These are phyloP conservation scores for Paralichthys olivaceus DNA, from an alignment of 2,113 vertebrate genomes.

Conservation along the genomic window DNA sequence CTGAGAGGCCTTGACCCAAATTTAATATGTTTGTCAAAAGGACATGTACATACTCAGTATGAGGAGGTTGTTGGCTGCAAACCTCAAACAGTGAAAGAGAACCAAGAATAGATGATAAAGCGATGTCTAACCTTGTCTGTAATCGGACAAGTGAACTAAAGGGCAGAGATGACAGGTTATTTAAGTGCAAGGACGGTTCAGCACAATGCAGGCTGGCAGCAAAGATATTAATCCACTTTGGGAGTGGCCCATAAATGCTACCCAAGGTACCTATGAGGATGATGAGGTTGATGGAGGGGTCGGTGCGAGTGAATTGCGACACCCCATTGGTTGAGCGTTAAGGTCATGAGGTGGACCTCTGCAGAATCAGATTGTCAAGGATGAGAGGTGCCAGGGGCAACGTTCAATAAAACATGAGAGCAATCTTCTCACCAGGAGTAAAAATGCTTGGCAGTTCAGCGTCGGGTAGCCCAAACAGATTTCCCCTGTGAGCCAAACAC, in stretches of 20 bases:
- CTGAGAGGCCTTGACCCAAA: slow-evolving; percentile 53
- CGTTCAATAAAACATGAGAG: slow-evolving; percentile 82
- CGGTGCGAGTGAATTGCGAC: slow-evolving; percentile 69
- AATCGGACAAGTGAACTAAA: slow-evolving; percentile 58
- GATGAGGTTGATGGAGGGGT: slow-evolving; percentile 74
- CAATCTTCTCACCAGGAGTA: slow-evolving; percentile 78
- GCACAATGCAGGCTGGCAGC: slow-evolving; percentile 45
- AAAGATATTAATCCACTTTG: slow-evolving; percentile 68
- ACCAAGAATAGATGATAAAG: slow-evolving; percentile 59
- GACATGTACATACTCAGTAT: slow-evolving; percentile 50
- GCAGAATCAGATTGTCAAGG: slow-evolving; percentile 76
- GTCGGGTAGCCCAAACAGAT: slow-evolving; percentile 74
- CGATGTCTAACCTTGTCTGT: slow-evolving; percentile 41
- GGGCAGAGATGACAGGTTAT: slow-evolving; percentile 63
- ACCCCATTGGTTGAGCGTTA: slow-evolving; percentile 72
- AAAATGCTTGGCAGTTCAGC: slow-evolving; percentile 66
- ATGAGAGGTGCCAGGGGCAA: slow-evolving; percentile 72
- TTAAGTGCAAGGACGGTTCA: slow-evolving; percentile 67
- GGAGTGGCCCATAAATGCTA: slow-evolving; percentile 57
- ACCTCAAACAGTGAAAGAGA: slow-evolving; percentile 42
- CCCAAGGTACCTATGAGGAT: slow-evolving; percentile 61
- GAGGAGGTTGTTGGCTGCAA: slow-evolving; percentile 35
- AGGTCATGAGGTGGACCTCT: slow-evolving; percentile 70
- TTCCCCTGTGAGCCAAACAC: slow-evolving; percentile 77
- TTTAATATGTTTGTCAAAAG: slow-evolving; percentile 56